Evolutionary conservation across 2,888 invertebrate genomes (phyloP), one percentile per base, ranked within the genome.

Genomic region (Marronus borbonicus): DNA sequence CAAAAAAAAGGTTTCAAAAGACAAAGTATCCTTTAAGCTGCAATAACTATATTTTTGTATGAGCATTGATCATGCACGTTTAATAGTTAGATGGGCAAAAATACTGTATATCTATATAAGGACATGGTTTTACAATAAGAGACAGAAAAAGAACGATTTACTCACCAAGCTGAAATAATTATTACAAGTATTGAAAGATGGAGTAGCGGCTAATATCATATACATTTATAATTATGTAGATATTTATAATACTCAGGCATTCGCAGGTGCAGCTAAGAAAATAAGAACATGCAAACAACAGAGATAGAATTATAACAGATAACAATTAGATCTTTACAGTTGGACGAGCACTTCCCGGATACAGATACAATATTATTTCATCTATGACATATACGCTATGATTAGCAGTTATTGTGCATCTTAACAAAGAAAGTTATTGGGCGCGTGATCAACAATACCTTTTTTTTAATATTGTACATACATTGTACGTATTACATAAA

Each of bases 331-430:
- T 80, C 84, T 86, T 86, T 84, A 85, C 86, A 86, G 83, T 83
- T 84, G 85, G 86, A 84, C 84, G 85, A 82, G 80, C 81, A 85
- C 83, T 85, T 86, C 85, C 86, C 86, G 86, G 86, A 86, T 86
- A 82, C 84, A 79, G 74, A 82, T 84, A 83, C 83, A 84, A 85
- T 84, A 85, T 84, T 83, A 84, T 84, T 82, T 82, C 81, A 81
- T 80, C 81, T 79, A 82, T 81, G 80, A 82, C 83, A 82, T 83
- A 83, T 66, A 66, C 39, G 8, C n/a, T 28, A 14, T 24, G 24
- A 69, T 14, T 44, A 70, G 55, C 58, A 55, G 70, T 58, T 70
- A 68, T 58, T 52, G n/a, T 49, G 20, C n/a, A n/a, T 55, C 36
- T 55, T 44, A 44, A 44, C 44, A 44, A 2, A 44, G 44, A 44